A percentile compares a stretch with the other conserved stretches of the same genome.
Evolutionary conservation across 1,140 invertebrate genomes (phyloP).

Genomic region (Drosophila pandora): DNA sequence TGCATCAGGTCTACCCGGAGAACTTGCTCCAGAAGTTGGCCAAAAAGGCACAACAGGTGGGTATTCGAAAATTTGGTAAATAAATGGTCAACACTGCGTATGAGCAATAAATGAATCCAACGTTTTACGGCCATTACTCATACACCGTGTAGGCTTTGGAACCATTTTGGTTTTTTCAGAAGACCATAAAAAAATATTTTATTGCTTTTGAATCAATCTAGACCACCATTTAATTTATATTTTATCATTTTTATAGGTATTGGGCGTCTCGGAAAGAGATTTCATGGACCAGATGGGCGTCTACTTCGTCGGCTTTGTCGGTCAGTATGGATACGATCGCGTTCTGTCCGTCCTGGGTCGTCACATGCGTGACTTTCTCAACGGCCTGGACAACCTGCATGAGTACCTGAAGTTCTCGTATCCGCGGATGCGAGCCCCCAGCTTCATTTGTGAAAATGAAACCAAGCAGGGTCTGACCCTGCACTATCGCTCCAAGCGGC

Average conservation of each 20-base stretch:
- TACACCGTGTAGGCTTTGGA: background rate
- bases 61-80: background rate
- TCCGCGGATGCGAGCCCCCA: conserved; percentile 94
- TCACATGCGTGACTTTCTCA: conserved; percentile 97
- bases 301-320: conserved; percentile 94
- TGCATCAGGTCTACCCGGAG: conserved; percentile 97
- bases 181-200: background rate
- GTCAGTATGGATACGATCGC: conserved; percentile 97
- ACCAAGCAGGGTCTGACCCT: conserved; percentile 94
- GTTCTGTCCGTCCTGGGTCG: conserved; percentile 94
- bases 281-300: conserved; percentile 96
- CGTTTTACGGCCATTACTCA: background rate
- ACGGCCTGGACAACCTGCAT: conserved; percentile 98
- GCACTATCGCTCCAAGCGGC: conserved; percentile 96
- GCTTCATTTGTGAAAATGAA: conserved; percentile 98
- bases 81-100: background rate
- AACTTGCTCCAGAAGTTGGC: conserved; percentile 93
- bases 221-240: background rate
- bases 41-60: conserved; percentile 92
- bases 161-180: too few species aligned
- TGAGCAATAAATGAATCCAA: background rate
- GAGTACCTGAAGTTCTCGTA: conserved; percentile 99
- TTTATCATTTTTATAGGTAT: conserved; percentile 85
- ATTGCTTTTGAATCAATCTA: background rate
- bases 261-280: conserved; percentile 92